Evolutionary conservation across 2,797 vertebrate species (phyloP).

Genomic region (Heteromormyrus szaboi): DNA sequence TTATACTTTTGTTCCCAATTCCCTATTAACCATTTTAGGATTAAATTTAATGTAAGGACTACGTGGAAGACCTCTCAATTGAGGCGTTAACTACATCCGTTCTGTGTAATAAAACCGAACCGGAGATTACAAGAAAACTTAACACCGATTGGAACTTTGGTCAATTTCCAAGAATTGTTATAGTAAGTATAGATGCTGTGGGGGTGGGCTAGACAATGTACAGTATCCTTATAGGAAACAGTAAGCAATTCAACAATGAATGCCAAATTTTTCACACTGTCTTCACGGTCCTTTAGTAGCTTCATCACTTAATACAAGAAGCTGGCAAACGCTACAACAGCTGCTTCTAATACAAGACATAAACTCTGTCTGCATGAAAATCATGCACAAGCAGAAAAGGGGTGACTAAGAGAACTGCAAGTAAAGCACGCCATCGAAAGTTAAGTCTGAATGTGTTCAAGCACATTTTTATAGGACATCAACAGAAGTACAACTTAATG

Average conservation of each 20-base stretch:
- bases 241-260: not conserved
- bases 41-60: not conserved
- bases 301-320: not conserved
- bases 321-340: slow-evolving; percentile 40
- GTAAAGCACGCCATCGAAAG: not conserved
- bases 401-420: not conserved
- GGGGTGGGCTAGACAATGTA: not conserved
- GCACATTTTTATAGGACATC: not conserved
- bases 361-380: slow-evolving; percentile 11
- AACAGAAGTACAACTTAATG: not conserved
- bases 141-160: not conserved
- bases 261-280: not conserved
- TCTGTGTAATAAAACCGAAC: not conserved
- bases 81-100: not conserved
- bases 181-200: not conserved
- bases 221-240: not conserved
- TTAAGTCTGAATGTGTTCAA: not conserved
- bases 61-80: not conserved
- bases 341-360: slow-evolving; percentile 45
- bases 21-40: not conserved
- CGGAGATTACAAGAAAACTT: not conserved
- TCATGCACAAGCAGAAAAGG: not conserved
- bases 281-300: not conserved
- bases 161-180: not conserved
- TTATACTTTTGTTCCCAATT: not conserved